These are phyloP conservation scores for Pseudorhombus dupliciocellatus DNA, from an alignment of 2,113 vertebrate genomes.

Conservation along the genomic window DNA sequence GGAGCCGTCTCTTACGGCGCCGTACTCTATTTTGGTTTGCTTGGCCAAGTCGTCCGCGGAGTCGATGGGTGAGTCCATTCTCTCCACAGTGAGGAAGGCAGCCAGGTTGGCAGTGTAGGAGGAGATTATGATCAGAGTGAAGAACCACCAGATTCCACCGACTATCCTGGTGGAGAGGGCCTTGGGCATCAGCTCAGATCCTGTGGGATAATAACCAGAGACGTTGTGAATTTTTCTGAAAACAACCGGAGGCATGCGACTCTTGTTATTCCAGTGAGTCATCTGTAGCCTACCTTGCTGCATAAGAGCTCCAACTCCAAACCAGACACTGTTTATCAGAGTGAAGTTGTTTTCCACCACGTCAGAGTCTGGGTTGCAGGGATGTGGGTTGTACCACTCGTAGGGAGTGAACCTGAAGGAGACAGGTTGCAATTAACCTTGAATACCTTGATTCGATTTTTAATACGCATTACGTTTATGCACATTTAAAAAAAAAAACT, in stretches of 20 bases:
- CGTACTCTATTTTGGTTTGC: conserved; percentile 98
- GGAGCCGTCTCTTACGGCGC: conserved; percentile 95
- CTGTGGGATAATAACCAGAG: conserved; percentile 78
- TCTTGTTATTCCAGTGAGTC: neutral
- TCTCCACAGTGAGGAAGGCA: conserved; percentile 96
- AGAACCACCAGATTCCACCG: conserved; percentile 99
- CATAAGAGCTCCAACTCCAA: conserved; percentile 99
- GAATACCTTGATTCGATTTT: no score
- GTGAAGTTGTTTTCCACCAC: conserved; percentile 99
- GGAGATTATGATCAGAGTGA: conserved; percentile 97
- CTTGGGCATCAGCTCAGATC: conserved; percentile 98
- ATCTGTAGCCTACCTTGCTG: conserved; percentile 89
- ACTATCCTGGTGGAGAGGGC: conserved; percentile 98
- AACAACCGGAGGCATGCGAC: neutral
- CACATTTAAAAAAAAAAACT: no score
- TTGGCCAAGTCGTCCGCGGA: conserved; percentile 97
- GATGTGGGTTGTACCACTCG: conserved; percentile 99
- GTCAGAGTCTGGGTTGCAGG: conserved; percentile 97
- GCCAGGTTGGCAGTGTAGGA: conserved; percentile 99
- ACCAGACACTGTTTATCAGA: conserved; percentile 99
- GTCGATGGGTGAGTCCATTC: conserved; percentile 98
- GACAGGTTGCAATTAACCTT: conserved; percentile 11
- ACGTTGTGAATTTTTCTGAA: neutral
- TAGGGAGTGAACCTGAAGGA: conserved; percentile 95
- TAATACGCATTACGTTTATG: no score